Evolutionary conservation across 2,113 vertebrate genomes (phyloP).

Genomic region (Entelurus aequoreus): DNA sequence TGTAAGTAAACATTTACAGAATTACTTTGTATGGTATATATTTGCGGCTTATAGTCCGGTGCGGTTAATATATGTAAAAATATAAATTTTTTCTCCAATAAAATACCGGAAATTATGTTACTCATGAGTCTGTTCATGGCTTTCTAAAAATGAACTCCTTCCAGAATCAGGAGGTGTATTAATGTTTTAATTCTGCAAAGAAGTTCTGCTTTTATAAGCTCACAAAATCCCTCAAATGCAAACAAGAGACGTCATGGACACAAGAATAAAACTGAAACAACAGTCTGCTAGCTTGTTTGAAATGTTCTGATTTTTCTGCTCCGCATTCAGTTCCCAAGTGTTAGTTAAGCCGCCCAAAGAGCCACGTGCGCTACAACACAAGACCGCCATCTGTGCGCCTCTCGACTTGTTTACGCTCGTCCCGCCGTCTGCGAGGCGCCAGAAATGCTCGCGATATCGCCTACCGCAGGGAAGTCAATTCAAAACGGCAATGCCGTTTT

Average conservation of each 20-base stretch:
- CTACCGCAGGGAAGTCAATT: no score
- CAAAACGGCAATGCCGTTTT: no score
- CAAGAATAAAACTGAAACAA: slow-evolving; percentile 18
- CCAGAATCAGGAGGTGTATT: no score
- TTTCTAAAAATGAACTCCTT: no score
- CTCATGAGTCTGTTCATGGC: no score
- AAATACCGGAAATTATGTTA: no score
- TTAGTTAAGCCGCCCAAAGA: slow-evolving; percentile 45
- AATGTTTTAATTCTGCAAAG: background rate
- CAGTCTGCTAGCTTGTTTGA: slow-evolving; percentile 33
- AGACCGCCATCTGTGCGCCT: slow-evolving; percentile 32
- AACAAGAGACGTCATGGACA: slow-evolving; percentile 1
- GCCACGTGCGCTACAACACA: slow-evolving; percentile 42
- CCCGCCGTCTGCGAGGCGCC: slow-evolving; percentile 49
- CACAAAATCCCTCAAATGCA: background rate
- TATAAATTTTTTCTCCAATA: no score
- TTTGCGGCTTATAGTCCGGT: no score
- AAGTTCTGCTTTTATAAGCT: background rate
- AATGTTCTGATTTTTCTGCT: slow-evolving; percentile 21
- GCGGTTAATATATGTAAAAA: no score
- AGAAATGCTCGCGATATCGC: slow-evolving; percentile 27
- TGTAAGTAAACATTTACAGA: no score
- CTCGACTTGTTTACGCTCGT: slow-evolving; percentile 28
- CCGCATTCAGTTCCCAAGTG: slow-evolving; percentile 37
- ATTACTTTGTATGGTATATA: no score